Evolutionary conservation across 2,888 invertebrate species (phyloP).

Genomic region (Callyntrura guangdongensis): DNA sequence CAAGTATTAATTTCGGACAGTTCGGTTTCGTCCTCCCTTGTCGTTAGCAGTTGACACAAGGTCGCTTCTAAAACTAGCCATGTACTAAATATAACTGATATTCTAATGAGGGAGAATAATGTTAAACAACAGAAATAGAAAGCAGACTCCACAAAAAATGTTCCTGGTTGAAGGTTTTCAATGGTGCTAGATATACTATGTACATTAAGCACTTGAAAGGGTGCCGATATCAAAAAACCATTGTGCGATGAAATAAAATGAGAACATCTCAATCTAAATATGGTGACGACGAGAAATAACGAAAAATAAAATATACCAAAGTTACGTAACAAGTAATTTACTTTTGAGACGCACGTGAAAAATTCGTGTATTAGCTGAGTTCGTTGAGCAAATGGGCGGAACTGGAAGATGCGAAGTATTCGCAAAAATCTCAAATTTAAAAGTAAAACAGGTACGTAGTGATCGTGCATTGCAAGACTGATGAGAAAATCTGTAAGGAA

Average conservation of each 20-base stretch:
- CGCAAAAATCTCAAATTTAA: constrained; percentile 67
- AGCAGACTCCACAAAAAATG: constrained; percentile 8
- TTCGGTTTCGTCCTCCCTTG: background rate
- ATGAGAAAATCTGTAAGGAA: constrained; percentile 51
- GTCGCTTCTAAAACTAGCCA: constrained; percentile 44
- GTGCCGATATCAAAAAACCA: constrained; percentile 41
- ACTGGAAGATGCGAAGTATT: constrained; percentile 67
- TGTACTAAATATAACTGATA: constrained; percentile 25
- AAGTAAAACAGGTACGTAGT: constrained; percentile 34
- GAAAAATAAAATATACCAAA: constrained; percentile 36
- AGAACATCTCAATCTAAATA: constrained; percentile 50
- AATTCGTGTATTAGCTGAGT: constrained; percentile 13
- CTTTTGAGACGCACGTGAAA: background rate
- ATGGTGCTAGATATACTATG: constrained; percentile 27
- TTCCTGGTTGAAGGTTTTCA: background rate
- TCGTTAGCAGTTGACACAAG: background rate
- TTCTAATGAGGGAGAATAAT: constrained; percentile 47
- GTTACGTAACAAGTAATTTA: background rate
- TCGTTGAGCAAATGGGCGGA: constrained; percentile 39
- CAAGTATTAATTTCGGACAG: background rate
- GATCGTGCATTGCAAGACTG: constrained; percentile 5
- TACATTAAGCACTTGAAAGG: constrained; percentile 28
- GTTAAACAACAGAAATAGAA: constrained; percentile 33
- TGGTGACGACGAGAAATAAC: constrained; percentile 1
- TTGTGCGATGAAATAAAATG: constrained; percentile 26